Evolutionary conservation across 2,888 invertebrate genomes (phyloP), one percentile per base, ranked within the genome.

Genomic region (Pasiphila rectangulata): DNA sequence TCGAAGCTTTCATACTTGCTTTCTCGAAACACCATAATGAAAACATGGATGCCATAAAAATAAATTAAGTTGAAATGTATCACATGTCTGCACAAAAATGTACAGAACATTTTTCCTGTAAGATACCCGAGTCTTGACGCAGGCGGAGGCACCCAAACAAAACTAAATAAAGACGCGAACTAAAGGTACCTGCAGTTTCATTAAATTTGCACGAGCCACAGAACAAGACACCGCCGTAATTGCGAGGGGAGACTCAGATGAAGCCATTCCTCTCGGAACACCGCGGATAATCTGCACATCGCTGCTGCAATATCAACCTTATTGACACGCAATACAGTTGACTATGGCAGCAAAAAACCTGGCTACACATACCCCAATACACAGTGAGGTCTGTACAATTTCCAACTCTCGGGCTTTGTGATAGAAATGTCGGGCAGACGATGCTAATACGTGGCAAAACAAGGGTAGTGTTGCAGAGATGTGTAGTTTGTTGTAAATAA

Each of bases 401-500:
- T 17, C 23, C 32, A 10, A 32, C 50, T 37, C 32, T 21, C 23
- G 1, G n/a, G 15, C n/a, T 4, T 19, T 34, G 36, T 16, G 13
- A 39, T 44, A 35, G 9, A 12, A 17, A 10, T 24, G 34, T 4
- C 17, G 5, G 16, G 17, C 16, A 19, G 6, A 5, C 40, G 46
- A 56, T 47, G 23, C 45, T 23, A 46, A 16, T 15, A 61, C 56
- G 61, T 59, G 46, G 53, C 46, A 36, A 44, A 45, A 36, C 46
- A 29, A 56, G 70, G 53, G 61, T 72, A 57, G 51, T 56, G 62
- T 67, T 68, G 61, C 72, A 51, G 59, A 61, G 62, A 68, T 67
- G 72, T 76, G 74, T 74, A 76, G 79, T 77, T 76, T 72, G 69
- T 56, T 67, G 71, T 71, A 69, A 77, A 69, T 79, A 79, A 78